Percentiles rank a stretch among this genome's conserved stretches.
These are phyloP conservation scores for Myocastor coypus DNA, from an alignment of 2,113 vertebrate genomes.

Conservation along the genomic window DNA sequence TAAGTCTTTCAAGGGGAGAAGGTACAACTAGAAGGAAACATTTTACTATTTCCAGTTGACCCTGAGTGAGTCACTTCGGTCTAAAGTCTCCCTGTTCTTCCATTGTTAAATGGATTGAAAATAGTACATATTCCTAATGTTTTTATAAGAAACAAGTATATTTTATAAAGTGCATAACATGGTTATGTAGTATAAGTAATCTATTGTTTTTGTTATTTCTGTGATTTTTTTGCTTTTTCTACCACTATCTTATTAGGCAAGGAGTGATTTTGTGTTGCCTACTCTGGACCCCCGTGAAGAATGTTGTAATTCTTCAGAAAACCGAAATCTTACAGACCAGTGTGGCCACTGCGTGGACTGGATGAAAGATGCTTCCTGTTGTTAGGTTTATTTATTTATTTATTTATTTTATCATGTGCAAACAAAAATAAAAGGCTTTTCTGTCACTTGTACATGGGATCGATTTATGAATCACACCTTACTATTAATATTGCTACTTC, in stretches of 20 bases:
- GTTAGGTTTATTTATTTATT: neutral
- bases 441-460: neutral
- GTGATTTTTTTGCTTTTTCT: neutral
- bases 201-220: neutral
- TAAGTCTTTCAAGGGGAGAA: neutral
- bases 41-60: neutral
- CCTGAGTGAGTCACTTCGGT: neutral
- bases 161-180: neutral
- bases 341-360: neutral
- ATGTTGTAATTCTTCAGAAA: neutral
- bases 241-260: neutral
- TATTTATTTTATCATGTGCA: neutral
- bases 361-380: neutral
- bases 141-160: slow-evolving; percentile 40
- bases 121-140: neutral
- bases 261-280: slow-evolving; percentile 21
- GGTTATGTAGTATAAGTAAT: neutral
- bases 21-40: neutral
- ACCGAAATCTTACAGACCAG: neutral
- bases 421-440: neutral
- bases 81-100: neutral
- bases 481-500: neutral
- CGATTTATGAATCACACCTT: slow-evolving; percentile 1
- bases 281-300: neutral
- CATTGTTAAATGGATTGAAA: neutral